Evolutionary conservation across 2,113 vertebrate genomes (phyloP).

Genomic region (Anseranas semipalmata): DNA sequence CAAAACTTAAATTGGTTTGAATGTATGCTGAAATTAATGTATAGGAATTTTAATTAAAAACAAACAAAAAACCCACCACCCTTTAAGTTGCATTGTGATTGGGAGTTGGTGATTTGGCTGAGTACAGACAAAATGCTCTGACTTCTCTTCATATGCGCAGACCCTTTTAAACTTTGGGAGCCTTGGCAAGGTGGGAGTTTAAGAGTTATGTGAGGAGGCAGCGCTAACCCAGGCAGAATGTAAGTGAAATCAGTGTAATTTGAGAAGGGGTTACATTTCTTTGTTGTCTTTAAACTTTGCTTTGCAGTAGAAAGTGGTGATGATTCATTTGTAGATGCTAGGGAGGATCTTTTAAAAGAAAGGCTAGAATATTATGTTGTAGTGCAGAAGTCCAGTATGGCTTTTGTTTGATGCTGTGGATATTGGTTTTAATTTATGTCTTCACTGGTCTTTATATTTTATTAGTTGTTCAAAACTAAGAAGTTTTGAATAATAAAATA

Average conservation of each 20-base stretch:
- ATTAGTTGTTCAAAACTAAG: not conserved
- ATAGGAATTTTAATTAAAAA: not conserved
- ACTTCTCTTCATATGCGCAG: not conserved
- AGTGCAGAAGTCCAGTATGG: not conserved
- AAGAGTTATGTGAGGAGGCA: not conserved
- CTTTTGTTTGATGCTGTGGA: not conserved
- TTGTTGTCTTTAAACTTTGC: not conserved
- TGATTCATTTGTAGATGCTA: not conserved
- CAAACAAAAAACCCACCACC: not conserved
- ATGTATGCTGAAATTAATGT: not conserved
- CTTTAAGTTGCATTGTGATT: not conserved
- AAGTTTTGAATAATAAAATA: not conserved
- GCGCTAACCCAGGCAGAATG: not conserved
- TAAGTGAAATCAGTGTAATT: not conserved
- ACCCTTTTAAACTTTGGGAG: not conserved
- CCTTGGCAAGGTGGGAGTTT: not conserved
- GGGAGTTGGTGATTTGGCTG: not conserved
- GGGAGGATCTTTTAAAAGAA: not conserved
- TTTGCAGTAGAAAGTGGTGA: not conserved
- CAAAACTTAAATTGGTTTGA: not conserved
- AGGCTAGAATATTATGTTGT: not conserved
- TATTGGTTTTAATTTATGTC: not conserved
- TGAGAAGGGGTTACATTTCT: not conserved
- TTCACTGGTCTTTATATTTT: not conserved
- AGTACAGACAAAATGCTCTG: not conserved